phyloP scores from a whole-genome alignment of 2,113 vertebrate genomes.

The Holacanthus passer region DNA sequence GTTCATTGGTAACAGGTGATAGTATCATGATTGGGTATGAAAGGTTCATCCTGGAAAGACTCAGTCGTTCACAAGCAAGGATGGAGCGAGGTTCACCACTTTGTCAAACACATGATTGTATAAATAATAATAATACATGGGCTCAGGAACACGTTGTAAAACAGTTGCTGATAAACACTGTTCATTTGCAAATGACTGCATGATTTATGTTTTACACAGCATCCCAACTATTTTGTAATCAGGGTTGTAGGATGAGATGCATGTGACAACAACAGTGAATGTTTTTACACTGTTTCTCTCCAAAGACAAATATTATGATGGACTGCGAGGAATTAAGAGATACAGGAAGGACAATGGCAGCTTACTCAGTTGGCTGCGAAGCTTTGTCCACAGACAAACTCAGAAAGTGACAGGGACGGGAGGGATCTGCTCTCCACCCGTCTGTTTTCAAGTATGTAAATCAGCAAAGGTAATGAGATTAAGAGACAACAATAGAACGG shows the following conservation, averaged over 20 bases:
- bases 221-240: too few species aligned
- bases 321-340: conserved; percentile 20
- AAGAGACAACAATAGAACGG: conserved; percentile 27
- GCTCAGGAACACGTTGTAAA: too few species aligned
- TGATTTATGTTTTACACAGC: too few species aligned
- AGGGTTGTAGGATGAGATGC: neutral
- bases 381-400: conserved; percentile 13
- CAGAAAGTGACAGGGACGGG: neutral
- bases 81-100: too few species aligned
- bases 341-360: neutral
- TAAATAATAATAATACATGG: too few species aligned
- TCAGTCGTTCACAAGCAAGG: too few species aligned
- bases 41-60: too few species aligned
- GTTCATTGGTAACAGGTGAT: too few species aligned
- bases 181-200: too few species aligned
- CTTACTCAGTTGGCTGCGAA: conserved; percentile 13
- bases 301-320: neutral
- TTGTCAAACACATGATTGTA: too few species aligned
- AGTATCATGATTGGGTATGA: too few species aligned
- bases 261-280: neutral
- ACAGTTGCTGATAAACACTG: too few species aligned
- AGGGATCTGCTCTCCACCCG: neutral
- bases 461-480: conserved; percentile 54
- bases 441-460: conserved; percentile 51
- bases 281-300: neutral